Conservation (phyloP, 2,797 vertebrate species). For the Sebastes iracundus region DNA sequence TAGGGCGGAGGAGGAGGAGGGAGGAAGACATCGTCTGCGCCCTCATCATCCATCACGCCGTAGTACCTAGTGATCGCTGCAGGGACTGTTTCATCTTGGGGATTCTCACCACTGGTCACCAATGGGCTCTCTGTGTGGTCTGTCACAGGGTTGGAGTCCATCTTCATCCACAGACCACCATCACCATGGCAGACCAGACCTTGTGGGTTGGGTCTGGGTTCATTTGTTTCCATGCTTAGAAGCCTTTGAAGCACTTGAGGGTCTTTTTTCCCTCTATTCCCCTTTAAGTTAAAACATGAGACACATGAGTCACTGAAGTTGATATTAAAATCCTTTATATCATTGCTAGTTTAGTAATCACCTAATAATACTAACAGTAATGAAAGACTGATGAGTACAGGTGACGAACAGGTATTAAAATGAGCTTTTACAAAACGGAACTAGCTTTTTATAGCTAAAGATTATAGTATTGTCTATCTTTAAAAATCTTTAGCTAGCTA, state of each 20-base stretch:
- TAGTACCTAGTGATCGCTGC: constrained; percentile 3
- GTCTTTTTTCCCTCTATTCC: not conserved
- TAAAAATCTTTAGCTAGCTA: too few species aligned
- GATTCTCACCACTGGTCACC: not conserved
- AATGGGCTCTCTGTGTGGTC: not conserved
- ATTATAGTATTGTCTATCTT: not conserved
- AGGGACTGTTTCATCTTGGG: not conserved
- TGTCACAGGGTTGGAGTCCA: constrained; percentile 12
- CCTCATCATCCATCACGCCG: constrained; percentile 49
- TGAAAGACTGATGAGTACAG: not conserved
- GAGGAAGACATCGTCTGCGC: constrained; percentile 46
- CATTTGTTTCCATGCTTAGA: constrained; percentile 36
- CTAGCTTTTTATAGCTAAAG: not conserved
- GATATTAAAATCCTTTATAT: not conserved
- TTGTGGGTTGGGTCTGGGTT: not conserved
- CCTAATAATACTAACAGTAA: not conserved
- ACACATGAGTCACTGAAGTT: not conserved
- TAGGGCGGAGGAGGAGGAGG: constrained; percentile 6
- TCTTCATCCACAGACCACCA: constrained; percentile 43
- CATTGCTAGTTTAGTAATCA: not conserved
- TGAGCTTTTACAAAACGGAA: not conserved
- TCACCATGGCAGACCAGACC: constrained; percentile 26
- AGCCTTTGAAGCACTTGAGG: not conserved
- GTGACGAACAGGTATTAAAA: not conserved
- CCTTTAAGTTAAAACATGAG: constrained; percentile 10